Evolutionary conservation across 2,797 vertebrate species (phyloP).

Genomic region (Orestias chungarensis): DNA sequence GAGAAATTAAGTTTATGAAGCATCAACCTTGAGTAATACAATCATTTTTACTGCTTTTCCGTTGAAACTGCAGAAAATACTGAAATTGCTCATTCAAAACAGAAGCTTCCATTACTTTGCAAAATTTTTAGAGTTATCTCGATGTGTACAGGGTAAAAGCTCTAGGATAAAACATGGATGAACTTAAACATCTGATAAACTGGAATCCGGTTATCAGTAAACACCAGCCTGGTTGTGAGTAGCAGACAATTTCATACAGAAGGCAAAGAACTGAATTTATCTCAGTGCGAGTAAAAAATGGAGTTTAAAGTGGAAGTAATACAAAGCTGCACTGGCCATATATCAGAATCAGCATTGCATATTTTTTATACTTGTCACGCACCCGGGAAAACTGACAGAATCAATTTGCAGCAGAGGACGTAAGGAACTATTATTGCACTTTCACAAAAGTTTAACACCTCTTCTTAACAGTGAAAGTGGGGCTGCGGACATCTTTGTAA

Average conservation of each 20-base stretch:
- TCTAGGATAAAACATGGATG: conserved; percentile 6
- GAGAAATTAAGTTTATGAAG: not conserved
- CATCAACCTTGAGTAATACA: not conserved
- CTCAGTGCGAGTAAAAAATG: conserved; percentile 7
- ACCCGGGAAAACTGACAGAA: conserved; percentile 16
- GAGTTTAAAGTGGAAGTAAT: conserved; percentile 6
- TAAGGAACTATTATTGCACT: not conserved
- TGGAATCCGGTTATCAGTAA: conserved; percentile 17
- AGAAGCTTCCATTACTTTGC: conserved; percentile 3
- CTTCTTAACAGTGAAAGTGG: conserved; percentile 19
- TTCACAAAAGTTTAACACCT: conserved; percentile 19
- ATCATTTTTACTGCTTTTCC: not conserved
- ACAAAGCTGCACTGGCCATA: not conserved
- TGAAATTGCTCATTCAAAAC: not conserved
- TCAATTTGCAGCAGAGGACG: conserved; percentile 18
- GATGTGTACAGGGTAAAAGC: conserved; percentile 12
- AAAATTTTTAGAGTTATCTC: not conserved
- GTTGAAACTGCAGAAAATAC: conserved; percentile 7
- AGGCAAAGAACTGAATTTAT: conserved; percentile 11
- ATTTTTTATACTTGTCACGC: conserved; percentile 18
- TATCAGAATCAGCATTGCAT: conserved; percentile 3
- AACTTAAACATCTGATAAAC: conserved; percentile 7
- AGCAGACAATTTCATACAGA: conserved; percentile 40
- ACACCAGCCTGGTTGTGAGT: conserved; percentile 20
- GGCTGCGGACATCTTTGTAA: conserved; percentile 16